These are phyloP conservation scores for Mirza zaza DNA, from an alignment of 2,113 vertebrate species.

Conservation along the genomic window DNA sequence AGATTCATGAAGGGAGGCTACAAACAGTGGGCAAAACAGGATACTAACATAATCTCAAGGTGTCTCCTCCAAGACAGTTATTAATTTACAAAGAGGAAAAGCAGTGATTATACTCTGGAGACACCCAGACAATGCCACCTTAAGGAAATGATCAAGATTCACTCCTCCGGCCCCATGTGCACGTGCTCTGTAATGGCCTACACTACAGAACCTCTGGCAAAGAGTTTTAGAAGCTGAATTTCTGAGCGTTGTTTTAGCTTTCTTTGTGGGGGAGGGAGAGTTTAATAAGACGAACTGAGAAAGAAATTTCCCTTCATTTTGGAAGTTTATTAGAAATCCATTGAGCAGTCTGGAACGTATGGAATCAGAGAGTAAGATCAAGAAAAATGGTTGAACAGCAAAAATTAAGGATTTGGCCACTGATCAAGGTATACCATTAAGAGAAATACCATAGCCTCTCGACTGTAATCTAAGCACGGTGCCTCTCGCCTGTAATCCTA, in stretches of 20 bases:
- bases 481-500: too few species aligned
- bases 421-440: background rate
- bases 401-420: conserved; percentile 46
- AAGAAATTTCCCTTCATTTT: too few species aligned
- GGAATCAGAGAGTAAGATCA: conserved; percentile 82
- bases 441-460: background rate
- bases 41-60: background rate
- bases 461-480: too few species aligned
- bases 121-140: background rate
- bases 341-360: too few species aligned
- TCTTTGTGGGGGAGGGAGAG: too few species aligned
- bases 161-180: too few species aligned
- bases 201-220: too few species aligned
- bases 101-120: background rate
- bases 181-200: too few species aligned
- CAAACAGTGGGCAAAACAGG: background rate
- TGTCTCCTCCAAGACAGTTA: background rate
- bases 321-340: too few species aligned
- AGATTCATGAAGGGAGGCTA: background rate
- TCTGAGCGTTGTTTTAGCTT: too few species aligned
- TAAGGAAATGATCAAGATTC: background rate
- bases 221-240: too few species aligned
- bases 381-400: conserved; percentile 60
- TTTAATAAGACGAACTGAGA: too few species aligned
- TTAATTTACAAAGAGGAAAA: background rate